These are phyloP conservation scores for Crotalus tigris DNA, from an alignment of 2,113 vertebrate genomes.

Conservation along the genomic window DNA sequence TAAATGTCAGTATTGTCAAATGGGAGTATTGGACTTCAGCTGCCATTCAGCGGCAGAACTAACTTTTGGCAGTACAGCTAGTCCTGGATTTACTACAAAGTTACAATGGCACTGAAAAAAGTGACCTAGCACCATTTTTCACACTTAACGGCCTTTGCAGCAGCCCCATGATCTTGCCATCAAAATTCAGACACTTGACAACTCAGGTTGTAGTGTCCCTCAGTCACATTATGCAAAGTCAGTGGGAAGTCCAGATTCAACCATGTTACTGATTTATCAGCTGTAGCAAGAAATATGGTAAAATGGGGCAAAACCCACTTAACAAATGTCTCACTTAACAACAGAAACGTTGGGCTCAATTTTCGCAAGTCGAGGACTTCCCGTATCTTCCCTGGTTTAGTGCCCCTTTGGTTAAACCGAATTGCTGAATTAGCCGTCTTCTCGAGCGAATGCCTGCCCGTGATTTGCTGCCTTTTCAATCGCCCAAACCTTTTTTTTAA, in stretches of 20 bases:
- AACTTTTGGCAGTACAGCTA: no score
- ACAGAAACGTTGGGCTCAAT: no score
- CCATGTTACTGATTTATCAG: no score
- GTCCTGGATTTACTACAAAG: background rate
- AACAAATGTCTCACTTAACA: no score
- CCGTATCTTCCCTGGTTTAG: background rate
- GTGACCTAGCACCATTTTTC: background rate
- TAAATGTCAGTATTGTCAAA: background rate
- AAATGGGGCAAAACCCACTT: no score
- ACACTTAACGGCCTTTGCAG: background rate
- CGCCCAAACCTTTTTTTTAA: background rate
- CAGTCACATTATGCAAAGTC: background rate
- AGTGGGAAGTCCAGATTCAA: background rate
- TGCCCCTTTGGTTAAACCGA: background rate
- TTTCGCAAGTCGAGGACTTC: no score
- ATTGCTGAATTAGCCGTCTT: background rate
- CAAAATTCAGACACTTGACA: background rate
- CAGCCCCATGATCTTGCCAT: background rate
- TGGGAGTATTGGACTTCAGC: background rate
- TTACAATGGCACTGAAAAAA: background rate
- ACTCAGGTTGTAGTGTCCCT: background rate
- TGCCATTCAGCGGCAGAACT: background rate
- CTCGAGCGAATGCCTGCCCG: no score
- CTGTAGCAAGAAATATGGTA: no score
- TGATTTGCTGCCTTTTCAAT: no score